Base-by-base conservation (phyloP, 2,113 vertebrate genomes). In the Ceyx margarethae region DNA sequence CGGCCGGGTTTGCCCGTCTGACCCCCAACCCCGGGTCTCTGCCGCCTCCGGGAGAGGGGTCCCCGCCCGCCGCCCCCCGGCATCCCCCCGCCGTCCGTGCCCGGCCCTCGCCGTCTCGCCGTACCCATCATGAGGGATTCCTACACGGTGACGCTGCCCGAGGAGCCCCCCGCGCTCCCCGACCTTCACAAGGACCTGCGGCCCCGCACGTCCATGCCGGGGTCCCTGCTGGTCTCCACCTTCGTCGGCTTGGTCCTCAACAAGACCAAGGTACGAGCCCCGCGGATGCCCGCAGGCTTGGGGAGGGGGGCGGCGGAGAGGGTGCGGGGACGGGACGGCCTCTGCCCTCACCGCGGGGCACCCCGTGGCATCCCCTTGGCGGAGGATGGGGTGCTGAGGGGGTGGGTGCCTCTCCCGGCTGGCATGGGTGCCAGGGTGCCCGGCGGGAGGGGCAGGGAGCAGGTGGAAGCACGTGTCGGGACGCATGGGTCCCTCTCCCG, bases 181-280 rank as follows among this genome's bases (percentile, higher is more conserved):
- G 89, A 97, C 87, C 97, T 98, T 89, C 98, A 97, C 77, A 96
- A 97, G 92, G 98, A 99, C 62, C 93, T 98, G 95, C 98, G 98
- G 64, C 90, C 93, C 67, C 98, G 97, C 95, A 35, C 91, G 53
- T 84, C 96, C 64, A 93, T 96, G 96, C 98, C 98, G 18, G 98
- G 98, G 16, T 98, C 99, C 56, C 94, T 98, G 97, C 97, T 99
- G 96, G 97, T 99, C 83, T 99, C 98, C 82, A 98, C 98, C 14
- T 99, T 99, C 96, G 98, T 98, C 96, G 99, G 98, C 81, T 98
- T 99, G 57, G 98, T 99, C 92, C 98, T 99, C 97, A 98, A 99
- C 97, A 99, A 98, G 97, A 98, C 98, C 94, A 99, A 99, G 99
- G 99, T 99, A 98, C 78, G 97, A 95, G 89, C 82, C 72, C 76